phyloP scores from a whole-genome alignment of 2,113 vertebrate species.

The Dicrurus megarhynchus region DNA sequence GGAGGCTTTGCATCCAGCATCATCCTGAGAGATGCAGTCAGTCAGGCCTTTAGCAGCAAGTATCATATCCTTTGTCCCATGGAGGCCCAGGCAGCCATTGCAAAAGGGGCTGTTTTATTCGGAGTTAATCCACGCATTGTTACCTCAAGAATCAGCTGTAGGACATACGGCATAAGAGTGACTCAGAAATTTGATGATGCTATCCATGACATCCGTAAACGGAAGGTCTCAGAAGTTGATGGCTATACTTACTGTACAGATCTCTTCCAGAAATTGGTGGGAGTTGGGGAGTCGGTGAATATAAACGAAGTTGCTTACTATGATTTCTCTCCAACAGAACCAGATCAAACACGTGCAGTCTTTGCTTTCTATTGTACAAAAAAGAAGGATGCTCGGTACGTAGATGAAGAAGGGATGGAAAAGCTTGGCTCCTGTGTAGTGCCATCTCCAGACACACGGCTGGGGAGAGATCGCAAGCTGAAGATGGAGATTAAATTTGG shows the following conservation, averaged over 20 bases:
- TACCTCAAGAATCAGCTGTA: neutral
- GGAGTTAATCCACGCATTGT: neutral
- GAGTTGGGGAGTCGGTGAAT: neutral
- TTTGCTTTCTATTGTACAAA: conserved; percentile 25
- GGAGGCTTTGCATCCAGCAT: conserved; percentile 8
- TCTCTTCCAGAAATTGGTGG: neutral
- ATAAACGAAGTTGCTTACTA: neutral
- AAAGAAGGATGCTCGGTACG: neutral
- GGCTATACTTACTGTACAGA: neutral
- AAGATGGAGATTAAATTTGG: conserved; percentile 11
- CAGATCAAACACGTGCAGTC: rapidly evolving
- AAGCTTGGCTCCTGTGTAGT: neutral
- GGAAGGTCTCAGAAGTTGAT: neutral
- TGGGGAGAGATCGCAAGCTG: neutral
- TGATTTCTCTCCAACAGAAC: neutral
- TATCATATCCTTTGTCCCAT: neutral
- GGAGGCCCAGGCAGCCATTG: neutral
- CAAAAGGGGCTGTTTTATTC: conserved; percentile 40
- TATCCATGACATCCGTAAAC: neutral
- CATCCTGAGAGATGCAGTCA: neutral
- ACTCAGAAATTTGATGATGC: rapidly evolving
- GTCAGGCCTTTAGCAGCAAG: neutral
- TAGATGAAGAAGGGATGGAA: conserved; percentile 16
- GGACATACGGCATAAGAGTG: neutral
- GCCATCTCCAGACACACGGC: neutral